phyloP scores from a whole-genome alignment of 2,113 vertebrate species.

The Erythrolamprus reginae region DNA sequence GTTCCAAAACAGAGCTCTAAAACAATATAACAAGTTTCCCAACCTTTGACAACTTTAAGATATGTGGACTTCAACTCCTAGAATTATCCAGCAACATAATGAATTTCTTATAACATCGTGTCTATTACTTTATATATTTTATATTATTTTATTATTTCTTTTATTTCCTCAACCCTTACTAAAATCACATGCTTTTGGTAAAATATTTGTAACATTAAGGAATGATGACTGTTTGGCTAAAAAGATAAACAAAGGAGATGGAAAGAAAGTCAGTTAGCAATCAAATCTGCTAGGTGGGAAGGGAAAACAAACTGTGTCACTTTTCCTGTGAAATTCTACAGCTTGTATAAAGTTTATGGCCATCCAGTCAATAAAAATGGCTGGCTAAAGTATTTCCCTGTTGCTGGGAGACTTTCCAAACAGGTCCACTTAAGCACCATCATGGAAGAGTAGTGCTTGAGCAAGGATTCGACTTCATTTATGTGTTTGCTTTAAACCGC shows the following conservation, averaged over 20 bases:
- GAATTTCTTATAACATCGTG: background rate
- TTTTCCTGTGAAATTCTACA: constrained; percentile 24
- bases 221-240: constrained; percentile 44
- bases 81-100: background rate
- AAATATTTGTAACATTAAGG: constrained; percentile 31
- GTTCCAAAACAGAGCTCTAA: background rate
- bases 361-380: constrained; percentile 30
- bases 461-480: background rate
- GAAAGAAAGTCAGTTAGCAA: constrained; percentile 6
- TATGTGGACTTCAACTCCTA: background rate
- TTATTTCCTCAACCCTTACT: constrained; percentile 15
- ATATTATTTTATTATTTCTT: no score
- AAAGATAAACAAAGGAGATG: constrained; percentile 25
- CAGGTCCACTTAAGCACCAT: background rate
- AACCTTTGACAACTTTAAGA: background rate
- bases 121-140: no score
- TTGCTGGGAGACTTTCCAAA: background rate
- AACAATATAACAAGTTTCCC: background rate
- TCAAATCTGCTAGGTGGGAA: background rate
- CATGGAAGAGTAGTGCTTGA: background rate
- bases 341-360: constrained; percentile 31
- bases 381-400: background rate
- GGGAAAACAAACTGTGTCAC: constrained; percentile 18
- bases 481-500: background rate
- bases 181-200: constrained; percentile 14